Percentiles rank a stretch among this genome's conserved stretches.
These are phyloP conservation scores for Choristoneura fumiferana DNA, from an alignment of 1,140 invertebrate species.

Conservation along the genomic window DNA sequence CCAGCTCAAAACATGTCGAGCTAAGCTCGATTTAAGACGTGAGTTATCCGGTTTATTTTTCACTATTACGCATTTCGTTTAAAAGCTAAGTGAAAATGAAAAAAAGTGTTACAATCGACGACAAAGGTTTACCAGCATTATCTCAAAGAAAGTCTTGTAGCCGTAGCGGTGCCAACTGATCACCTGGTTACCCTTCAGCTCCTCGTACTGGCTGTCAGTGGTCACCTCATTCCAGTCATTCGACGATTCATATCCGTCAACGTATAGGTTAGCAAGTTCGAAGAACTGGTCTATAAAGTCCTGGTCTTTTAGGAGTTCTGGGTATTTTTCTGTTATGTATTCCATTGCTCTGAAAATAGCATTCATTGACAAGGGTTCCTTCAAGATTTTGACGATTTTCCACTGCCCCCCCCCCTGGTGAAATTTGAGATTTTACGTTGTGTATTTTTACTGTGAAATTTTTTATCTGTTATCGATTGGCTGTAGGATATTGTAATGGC, in stretches of 20 bases:
- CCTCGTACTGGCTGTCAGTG: conserved; percentile 31
- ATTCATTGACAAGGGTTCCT: background rate
- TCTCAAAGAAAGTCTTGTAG: conserved; percentile 60
- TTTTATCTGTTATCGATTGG: no score
- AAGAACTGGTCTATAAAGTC: conserved; percentile 46
- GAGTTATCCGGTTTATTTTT: background rate
- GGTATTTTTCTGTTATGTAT: conserved; percentile 32
- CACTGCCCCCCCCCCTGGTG: no score
- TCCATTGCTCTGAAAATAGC: conserved; percentile 28
- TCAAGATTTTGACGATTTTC: background rate
- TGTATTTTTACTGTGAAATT: no score
- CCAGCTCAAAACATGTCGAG: no score
- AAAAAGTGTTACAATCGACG: background rate
- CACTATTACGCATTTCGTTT: background rate
- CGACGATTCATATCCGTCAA: conserved; percentile 47
- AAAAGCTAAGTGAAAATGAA: background rate
- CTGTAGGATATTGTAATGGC: no score
- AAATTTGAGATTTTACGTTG: no score
- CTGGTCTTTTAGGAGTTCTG: conserved; percentile 35
- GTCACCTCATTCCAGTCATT: conserved; percentile 59
- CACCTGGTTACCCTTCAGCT: conserved; percentile 45
- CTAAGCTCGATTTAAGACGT: no score
- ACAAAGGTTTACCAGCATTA: conserved; percentile 49
- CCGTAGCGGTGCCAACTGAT: conserved; percentile 58
- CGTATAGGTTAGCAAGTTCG: conserved; percentile 42